Percentiles rank a stretch among this genome's conserved stretches.
Conservation (phyloP, 2,888 invertebrate species). For the Tricholauxania praeusta region DNA sequence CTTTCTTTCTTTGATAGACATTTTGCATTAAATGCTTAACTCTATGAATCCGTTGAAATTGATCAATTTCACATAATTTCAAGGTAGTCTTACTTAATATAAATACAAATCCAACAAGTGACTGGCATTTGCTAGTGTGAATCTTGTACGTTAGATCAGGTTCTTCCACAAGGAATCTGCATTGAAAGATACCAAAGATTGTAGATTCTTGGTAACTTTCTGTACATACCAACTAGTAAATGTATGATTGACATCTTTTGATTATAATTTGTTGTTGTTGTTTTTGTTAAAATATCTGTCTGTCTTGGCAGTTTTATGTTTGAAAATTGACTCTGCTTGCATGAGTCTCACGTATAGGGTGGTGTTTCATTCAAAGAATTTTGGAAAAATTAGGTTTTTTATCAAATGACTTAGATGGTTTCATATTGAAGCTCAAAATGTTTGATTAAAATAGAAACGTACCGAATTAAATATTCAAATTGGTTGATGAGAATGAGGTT, state of each 20-base stretch:
- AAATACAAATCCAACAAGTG: slow-evolving; percentile 24
- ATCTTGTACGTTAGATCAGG: background rate
- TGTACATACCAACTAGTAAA: slow-evolving; percentile 1
- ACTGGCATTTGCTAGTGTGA: slow-evolving; percentile 22
- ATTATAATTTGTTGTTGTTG: slow-evolving; percentile 45
- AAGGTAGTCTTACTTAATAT: slow-evolving; percentile 12
- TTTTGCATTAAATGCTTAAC: slow-evolving; percentile 59
- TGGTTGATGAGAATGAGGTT: too few species aligned
- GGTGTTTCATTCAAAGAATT: slow-evolving; percentile 24
- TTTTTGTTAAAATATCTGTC: too few species aligned
- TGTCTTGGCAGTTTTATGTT: too few species aligned
- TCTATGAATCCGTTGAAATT: slow-evolving; percentile 62
- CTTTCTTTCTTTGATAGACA: slow-evolving; percentile 55
- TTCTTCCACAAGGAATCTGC: background rate
- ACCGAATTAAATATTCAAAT: too few species aligned
- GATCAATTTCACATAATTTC: slow-evolving; percentile 63
- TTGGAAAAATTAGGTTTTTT: slow-evolving; percentile 52
- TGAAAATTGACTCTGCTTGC: too few species aligned
- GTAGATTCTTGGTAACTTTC: background rate
- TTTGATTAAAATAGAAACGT: too few species aligned
- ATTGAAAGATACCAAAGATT: background rate
- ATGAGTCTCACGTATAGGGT: too few species aligned
- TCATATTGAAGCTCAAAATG: too few species aligned
- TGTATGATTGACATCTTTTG: slow-evolving; percentile 62
- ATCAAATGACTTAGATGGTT: background rate